A percentile compares a stretch with the other conserved stretches of the same genome.
phyloP scores from a whole-genome alignment of 1,140 invertebrate species.

The Polypedilum vanderplanki region DNA sequence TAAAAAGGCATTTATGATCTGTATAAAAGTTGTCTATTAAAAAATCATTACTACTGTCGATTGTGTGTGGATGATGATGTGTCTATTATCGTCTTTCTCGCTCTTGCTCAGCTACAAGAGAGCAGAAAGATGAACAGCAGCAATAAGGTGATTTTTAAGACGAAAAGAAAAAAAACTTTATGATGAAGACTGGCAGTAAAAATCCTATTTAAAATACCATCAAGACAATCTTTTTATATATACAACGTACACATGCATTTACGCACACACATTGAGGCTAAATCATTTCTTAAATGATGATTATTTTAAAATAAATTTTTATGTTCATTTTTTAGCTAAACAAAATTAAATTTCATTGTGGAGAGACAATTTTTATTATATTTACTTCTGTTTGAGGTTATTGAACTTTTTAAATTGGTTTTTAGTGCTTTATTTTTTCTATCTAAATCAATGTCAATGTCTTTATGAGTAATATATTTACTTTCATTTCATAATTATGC shows the following conservation, averaged over 20 bases:
- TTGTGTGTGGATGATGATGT: conserved; percentile 1
- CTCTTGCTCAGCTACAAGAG: background rate
- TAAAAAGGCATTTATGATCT: conserved; percentile 18
- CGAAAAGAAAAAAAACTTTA: background rate
- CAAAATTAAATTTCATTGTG: too few species aligned
- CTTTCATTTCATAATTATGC: too few species aligned
- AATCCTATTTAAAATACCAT: conserved; percentile 19
- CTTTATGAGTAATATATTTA: too few species aligned
- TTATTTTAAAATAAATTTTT: conserved; percentile 16
- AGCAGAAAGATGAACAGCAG: too few species aligned
- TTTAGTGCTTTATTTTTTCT: too few species aligned
- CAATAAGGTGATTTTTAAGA: conserved; percentile 10
- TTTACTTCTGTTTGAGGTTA: too few species aligned
- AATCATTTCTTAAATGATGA: conserved; percentile 10
- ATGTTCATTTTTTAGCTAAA: background rate
- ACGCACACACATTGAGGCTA: conserved; percentile 1
- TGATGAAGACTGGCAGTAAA: conserved; percentile 15
- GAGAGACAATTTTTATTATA: too few species aligned
- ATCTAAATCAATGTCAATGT: too few species aligned
- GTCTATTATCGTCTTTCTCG: background rate
- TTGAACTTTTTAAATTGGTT: too few species aligned
- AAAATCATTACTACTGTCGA: conserved; percentile 16
- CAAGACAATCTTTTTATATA: background rate
- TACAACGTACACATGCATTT: background rate
- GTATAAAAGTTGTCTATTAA: conserved; percentile 22